These are phyloP conservation scores for Larimichthys polyactis DNA, from an alignment of 2,113 vertebrate genomes.

Conservation along the genomic window DNA sequence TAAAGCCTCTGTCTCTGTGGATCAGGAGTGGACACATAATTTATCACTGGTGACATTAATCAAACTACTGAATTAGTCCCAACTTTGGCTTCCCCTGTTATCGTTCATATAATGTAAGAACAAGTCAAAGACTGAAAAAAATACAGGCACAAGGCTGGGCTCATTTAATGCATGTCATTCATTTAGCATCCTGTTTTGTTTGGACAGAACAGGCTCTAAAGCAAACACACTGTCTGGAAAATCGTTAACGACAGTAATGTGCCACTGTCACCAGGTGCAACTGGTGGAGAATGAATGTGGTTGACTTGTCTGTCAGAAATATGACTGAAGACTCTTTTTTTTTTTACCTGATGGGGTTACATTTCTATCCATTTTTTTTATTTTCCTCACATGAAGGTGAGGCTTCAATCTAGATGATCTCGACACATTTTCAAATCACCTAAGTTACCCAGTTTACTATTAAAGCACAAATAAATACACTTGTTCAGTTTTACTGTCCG, in stretches of 20 bases:
- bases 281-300: not conserved
- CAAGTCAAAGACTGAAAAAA: not conserved
- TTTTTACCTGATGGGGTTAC: not conserved
- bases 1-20: conserved; percentile 1
- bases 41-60: conserved; percentile 22
- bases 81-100: not conserved
- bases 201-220: not conserved
- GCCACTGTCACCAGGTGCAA: not conserved
- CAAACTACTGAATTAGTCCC: conserved; percentile 43
- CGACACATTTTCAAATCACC: not conserved
- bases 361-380: not conserved
- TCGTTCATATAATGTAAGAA: not conserved
- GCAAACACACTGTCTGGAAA: not conserved
- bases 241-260: not conserved
- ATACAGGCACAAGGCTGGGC: not conserved
- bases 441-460: conserved; percentile 40
- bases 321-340: not conserved
- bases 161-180: not conserved
- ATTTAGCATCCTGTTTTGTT: not conserved
- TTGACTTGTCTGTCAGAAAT: not conserved
- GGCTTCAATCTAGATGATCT: not conserved
- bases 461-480: conserved; percentile 67
- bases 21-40: conserved; percentile 13
- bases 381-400: not conserved
- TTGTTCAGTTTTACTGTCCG: conserved; percentile 2